Percentiles rank a stretch among this genome's conserved stretches.
Conservation (phyloP, 2,797 vertebrate species). For the Microhierax caerulescens region DNA sequence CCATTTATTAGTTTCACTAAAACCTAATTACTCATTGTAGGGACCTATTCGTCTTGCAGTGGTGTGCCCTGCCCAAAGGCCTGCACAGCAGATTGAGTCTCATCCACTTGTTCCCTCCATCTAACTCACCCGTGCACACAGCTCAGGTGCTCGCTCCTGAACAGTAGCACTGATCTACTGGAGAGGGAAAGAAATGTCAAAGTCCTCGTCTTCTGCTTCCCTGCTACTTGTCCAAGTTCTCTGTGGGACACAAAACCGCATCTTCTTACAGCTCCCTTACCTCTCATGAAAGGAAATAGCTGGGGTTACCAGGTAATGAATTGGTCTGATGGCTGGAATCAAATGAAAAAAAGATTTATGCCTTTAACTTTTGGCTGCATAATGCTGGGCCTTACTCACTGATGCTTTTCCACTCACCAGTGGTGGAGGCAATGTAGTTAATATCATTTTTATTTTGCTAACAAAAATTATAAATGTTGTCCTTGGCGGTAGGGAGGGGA, state of each 20-base stretch:
- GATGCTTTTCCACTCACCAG: background rate
- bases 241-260: background rate
- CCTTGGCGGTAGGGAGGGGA: background rate
- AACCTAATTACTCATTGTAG: background rate
- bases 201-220: background rate
- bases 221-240: background rate
- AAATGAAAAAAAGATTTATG: background rate
- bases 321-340: background rate
- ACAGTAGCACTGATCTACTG: background rate
- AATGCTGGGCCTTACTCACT: background rate
- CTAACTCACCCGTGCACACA: rapidly evolving
- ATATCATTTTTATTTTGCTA: background rate
- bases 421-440: background rate
- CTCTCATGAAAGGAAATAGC: background rate
- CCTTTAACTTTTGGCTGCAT: background rate
- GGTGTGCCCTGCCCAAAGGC: background rate
- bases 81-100: background rate
- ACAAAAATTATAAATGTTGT: background rate
- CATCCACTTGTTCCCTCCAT: background rate
- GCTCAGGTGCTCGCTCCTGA: background rate
- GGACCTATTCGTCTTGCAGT: background rate
- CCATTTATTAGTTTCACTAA: background rate
- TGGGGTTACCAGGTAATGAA: background rate
- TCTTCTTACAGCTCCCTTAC: background rate
- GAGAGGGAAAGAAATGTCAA: background rate